Conservation (phyloP, 2,113 vertebrate genomes). For the Dolichotis patagonum region DNA sequence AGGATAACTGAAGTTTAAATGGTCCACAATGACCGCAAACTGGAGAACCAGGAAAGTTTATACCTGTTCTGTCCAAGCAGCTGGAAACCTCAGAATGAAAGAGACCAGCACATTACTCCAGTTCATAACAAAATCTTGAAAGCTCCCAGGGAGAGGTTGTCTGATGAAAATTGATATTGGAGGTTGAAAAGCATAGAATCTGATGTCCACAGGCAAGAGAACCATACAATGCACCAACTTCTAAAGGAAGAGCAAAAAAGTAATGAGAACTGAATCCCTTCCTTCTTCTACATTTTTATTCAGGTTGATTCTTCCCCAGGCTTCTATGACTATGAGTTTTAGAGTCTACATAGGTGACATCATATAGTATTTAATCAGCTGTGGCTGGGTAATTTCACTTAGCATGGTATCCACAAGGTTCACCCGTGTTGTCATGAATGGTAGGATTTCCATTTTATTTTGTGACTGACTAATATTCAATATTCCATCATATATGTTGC, state of each 20-base stretch:
- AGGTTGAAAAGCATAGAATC: neutral
- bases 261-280: neutral
- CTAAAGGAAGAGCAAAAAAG: neutral
- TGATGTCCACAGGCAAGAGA: neutral
- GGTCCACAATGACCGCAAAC: neutral
- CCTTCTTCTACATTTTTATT: neutral
- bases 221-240: neutral
- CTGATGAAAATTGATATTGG: neutral
- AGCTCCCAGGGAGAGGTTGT: neutral
- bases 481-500: neutral
- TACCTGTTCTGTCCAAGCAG: neutral
- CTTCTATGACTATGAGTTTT: neutral
- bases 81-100: neutral
- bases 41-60: neutral
- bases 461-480: neutral
- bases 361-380: neutral
- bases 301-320: neutral
- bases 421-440: neutral
- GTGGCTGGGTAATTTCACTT: neutral
- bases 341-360: neutral
- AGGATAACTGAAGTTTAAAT: neutral
- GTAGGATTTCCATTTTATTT: neutral
- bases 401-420: no score
- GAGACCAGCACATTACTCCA: neutral
- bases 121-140: neutral